Conservation (phyloP, 2,113 vertebrate genomes). For the Erythrocercus mccallii region DNA sequence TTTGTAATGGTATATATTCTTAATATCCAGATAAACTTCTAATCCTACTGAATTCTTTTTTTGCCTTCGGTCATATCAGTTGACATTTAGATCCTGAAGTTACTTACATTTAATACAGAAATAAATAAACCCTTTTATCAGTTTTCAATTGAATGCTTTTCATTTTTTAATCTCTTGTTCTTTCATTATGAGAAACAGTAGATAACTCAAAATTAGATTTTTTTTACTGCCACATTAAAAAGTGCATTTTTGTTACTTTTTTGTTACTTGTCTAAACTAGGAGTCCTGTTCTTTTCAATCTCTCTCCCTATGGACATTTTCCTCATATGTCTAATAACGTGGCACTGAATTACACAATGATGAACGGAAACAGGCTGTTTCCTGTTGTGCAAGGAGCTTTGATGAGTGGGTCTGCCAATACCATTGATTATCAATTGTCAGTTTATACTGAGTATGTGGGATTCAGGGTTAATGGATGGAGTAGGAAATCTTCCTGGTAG, state of each 20-base stretch:
- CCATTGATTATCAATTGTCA: not conserved
- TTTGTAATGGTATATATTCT: not conserved
- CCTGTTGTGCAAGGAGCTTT: slow-evolving; percentile 4
- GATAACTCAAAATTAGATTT: not conserved
- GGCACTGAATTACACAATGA: not conserved
- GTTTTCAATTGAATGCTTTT: slow-evolving; percentile 19
- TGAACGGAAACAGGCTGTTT: not conserved
- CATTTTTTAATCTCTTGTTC: slow-evolving; percentile 5
- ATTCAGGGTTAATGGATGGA: not conserved
- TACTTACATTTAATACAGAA: not conserved
- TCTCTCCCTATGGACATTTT: slow-evolving; percentile 13
- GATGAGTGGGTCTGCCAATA: not conserved
- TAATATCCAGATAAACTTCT: slow-evolving; percentile 17
- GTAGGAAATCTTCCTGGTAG: not conserved
- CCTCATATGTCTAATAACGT: not conserved
- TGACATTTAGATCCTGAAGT: slow-evolving; percentile 18
- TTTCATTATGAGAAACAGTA: slow-evolving; percentile 18
- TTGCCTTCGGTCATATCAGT: not conserved
- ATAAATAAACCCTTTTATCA: slow-evolving; percentile 39
- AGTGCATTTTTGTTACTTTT: not conserved
- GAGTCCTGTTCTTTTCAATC: not conserved
- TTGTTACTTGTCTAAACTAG: not conserved
- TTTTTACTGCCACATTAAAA: not conserved
- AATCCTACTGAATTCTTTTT: not conserved
- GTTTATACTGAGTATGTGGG: not conserved